Base-by-base conservation (phyloP, 2,888 invertebrate species). In the Synergus itoensis region DNA sequence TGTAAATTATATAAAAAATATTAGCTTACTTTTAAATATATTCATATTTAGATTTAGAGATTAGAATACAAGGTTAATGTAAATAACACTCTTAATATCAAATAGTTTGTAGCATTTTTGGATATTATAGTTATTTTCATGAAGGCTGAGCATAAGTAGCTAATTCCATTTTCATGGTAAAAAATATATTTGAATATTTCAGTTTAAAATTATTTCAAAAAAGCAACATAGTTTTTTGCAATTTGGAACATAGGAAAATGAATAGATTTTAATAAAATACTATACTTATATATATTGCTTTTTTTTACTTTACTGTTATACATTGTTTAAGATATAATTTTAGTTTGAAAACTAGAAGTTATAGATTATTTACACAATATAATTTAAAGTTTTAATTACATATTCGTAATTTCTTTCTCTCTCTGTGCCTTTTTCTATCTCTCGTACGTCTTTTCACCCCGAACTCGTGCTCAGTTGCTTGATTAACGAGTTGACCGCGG, bases 401-500 rank as follows among this genome's bases (percentile, higher is more conserved):
- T 84, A 87, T 90, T 86, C 89, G 89, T 91, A 89, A 91, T 90
- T 86, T 89, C 86, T 91, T 90, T 91, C 90, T 92, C 85, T 90
- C 87, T 92, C 90, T 92, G 90, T 92, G 91, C 92, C 92, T 91
- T 89, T 92, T 88, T 90, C 90, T 88, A 88, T 90, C 88, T 90
- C 88, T 90, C 90, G 88, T 90, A 90, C 90, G 90, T 90, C 88
- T 87, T 91, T 91, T 90, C 91, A 90, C 89, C 90, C 88, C 86
- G 87, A 91, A 90, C 88, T 90, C 90, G 90, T 90, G 88, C 92
- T 93, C 93, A 97, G 96, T 96, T 96, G 96, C 96, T 95, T 96
- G 94, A 95, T 96, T 94, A 96, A 96, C 94, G 96, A 96, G 94
- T 94, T 96, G 94, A 94, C 95, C 91, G 94, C 94, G 91, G 95